Percentiles rank a stretch among this genome's conserved stretches.
These are phyloP conservation scores for Etia nguti DNA, from an alignment of 2,113 vertebrate species.

Conservation along the genomic window DNA sequence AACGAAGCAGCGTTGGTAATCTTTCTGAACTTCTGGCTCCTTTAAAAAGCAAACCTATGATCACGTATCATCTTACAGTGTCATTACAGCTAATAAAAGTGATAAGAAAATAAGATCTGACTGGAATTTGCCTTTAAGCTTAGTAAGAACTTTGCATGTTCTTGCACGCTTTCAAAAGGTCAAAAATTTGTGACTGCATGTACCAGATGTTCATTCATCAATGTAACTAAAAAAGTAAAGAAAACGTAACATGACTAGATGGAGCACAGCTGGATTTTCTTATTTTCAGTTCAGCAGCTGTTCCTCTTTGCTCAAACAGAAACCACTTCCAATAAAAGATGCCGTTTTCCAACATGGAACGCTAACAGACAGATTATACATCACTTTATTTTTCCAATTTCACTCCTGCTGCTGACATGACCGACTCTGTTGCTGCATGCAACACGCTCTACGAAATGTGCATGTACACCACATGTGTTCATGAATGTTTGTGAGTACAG, in stretches of 20 bases:
- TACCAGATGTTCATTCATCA: neutral
- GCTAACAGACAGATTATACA: conserved; percentile 11
- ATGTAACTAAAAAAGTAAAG: neutral
- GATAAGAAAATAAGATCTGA: neutral
- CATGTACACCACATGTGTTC: neutral
- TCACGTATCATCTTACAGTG: neutral
- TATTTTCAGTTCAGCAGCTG: neutral
- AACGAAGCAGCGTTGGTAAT: fast-evolving
- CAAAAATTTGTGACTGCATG: neutral
- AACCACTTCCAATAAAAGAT: neutral
- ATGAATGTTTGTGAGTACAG: neutral
- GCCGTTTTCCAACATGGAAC: neutral
- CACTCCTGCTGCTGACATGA: conserved; percentile 14
- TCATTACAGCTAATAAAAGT: neutral
- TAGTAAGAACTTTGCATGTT: neutral
- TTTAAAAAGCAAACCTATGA: neutral
- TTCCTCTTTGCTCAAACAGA: neutral
- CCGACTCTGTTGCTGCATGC: neutral
- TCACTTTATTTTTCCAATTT: conserved; percentile 38
- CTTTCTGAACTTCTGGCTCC: neutral
- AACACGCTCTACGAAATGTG: neutral
- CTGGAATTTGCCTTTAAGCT: neutral
- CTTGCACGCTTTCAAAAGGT: neutral
- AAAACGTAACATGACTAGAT: neutral
- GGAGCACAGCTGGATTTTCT: neutral